Conservation (phyloP, 2,888 invertebrate species). For the Julus scanicus region DNA sequence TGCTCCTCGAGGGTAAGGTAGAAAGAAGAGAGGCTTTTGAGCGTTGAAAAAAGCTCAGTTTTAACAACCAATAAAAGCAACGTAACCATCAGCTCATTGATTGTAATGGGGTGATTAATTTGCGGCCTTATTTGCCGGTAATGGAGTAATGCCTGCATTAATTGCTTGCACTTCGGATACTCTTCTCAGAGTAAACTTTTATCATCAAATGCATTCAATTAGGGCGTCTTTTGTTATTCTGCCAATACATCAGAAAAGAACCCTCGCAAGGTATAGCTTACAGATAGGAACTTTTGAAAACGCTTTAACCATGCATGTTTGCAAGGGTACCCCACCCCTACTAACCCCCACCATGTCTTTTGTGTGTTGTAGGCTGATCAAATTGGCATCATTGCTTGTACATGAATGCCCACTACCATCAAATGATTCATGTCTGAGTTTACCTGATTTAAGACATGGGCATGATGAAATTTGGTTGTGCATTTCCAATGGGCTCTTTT, state of each 20-base stretch:
- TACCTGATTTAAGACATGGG: no score
- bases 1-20: slow-evolving; percentile 8
- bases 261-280: not conserved
- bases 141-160: slow-evolving; percentile 47
- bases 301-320: no score
- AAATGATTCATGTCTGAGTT: no score
- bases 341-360: no score
- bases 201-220: slow-evolving; percentile 19
- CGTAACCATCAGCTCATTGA: slow-evolving; percentile 49
- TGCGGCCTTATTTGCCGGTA: slow-evolving; percentile 47
- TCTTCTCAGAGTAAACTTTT: slow-evolving; percentile 19
- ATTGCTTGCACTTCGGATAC: slow-evolving; percentile 36
- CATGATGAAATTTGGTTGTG: no score
- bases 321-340: no score
- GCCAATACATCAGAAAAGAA: not conserved
- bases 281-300: not conserved
- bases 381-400: no score
- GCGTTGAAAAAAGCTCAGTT: slow-evolving; percentile 46
- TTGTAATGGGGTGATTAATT: slow-evolving; percentile 51
- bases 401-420: no score
- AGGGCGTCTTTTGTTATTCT: not conserved
- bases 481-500: no score
- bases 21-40: slow-evolving; percentile 36
- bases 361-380: no score
- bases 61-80: slow-evolving; percentile 48